A percentile compares a stretch with the other conserved stretches of the same genome.
These are phyloP conservation scores for Hydrotaea diabolus DNA, from an alignment of 2,888 invertebrate species.

Conservation along the genomic window DNA sequence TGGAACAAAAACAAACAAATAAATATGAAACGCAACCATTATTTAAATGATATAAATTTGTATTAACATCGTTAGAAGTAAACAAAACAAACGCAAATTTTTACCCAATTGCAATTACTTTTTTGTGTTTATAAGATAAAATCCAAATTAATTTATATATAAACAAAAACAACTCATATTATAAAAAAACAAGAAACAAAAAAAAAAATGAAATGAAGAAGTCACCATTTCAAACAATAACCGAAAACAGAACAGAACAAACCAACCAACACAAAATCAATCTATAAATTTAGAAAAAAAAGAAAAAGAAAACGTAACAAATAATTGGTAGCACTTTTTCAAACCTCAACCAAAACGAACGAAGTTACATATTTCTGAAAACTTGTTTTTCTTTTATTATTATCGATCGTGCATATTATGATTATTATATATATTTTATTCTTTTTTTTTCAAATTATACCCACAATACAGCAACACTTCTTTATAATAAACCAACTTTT, in stretches of 20 bases:
- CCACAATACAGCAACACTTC: conserved; percentile 5
- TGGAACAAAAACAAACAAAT: conserved; percentile 66
- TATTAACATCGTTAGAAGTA: conserved; percentile 64
- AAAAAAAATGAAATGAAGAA: conserved; percentile 36
- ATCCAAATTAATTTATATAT: conserved; percentile 64
- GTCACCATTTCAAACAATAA: conserved; percentile 20
- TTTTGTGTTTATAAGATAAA: conserved; percentile 69
- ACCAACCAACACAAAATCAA: conserved; percentile 57
- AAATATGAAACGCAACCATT: conserved; percentile 63
- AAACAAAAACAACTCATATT: conserved; percentile 23
- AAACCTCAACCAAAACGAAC: conserved; percentile 45
- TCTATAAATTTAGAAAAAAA: too few species aligned
- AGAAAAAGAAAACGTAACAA: conserved; percentile 51
- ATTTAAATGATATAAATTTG: conserved; percentile 58
- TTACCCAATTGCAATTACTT: conserved; percentile 67
- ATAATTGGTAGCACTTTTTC: conserved; percentile 57
- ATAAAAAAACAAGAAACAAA: background rate
- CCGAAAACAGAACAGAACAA: conserved; percentile 27
- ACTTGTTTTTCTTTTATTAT: conserved; percentile 28
- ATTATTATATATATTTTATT: conserved; percentile 33
- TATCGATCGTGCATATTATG: too few species aligned
- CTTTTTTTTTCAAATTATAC: conserved; percentile 40
- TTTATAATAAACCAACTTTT: conserved; percentile 26
- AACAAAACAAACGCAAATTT: conserved; percentile 71
- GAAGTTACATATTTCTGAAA: conserved; percentile 43